Base-by-base conservation (phyloP, 1,140 invertebrate species). In the Akabosia matsudoensis region DNA sequence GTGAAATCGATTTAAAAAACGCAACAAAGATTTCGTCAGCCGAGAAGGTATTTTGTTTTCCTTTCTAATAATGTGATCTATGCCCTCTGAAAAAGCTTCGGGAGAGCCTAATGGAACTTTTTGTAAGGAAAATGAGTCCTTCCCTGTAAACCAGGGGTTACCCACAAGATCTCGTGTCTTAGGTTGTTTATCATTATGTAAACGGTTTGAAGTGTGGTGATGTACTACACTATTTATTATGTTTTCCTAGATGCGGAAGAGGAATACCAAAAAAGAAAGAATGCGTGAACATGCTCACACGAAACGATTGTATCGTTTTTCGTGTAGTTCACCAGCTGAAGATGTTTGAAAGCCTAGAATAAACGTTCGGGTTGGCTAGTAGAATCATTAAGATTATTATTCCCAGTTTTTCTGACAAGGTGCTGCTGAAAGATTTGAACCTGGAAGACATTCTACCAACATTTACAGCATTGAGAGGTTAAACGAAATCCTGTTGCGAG, bases 301-400 rank as follows among this genome's bases (percentile, higher is more conserved):
- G 37, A 7, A 7, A 45, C 37, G 37, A 45, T 45, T 18, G 7
- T 45, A 45, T 45, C 37, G 37, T 7, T 45, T 45, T 10, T 45
- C 37, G 18, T 18, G 37, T n/a, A n/a, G n/a, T n/a, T n/a, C n/a
- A 45, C 37, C 37, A 45, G 37, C 37, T 56, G 54, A 56, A 10
- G n/a, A 22, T 45, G 18, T 10, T 45, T 7, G 18, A 45, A 10
- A 10, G 37, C 7, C 7, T 13, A 56, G 54, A 56, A 56, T n/a
- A 56, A 56, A 56, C 54, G 54, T 56, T 56, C 54, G 24, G 24
- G 54, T 56, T 56, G 7, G 54, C 10, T 56, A 13, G 4, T 7
- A 67, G 26, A 67, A 67, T 67, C 61, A 67, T 67, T 67, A 67
- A 7, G 61, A 67, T 67, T 67, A 67, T 67, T 67, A 67, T 67